Evolutionary conservation across 2,797 vertebrate species (phyloP), one percentile per base, ranked within the genome.

Genomic region (Pangasius larnaudii): DNA sequence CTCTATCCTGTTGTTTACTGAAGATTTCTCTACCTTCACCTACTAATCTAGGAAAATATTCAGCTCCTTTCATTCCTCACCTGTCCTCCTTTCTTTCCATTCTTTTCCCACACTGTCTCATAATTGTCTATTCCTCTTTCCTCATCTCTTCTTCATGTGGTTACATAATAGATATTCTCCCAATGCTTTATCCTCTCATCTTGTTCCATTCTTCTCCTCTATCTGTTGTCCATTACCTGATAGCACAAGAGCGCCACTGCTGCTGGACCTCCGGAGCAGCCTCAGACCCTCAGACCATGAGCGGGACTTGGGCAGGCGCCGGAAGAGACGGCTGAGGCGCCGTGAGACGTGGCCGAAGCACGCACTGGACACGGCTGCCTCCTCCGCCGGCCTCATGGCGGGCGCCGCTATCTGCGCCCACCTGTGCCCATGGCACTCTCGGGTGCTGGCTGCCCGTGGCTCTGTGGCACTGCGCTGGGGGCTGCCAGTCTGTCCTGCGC

Each of bases 321-420:
- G 91, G 87, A 99, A 97, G 91, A 98, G 93, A 86, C 96, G 95
- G 46, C 96, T 96, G 87, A 99, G 95, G 88, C 96, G 94, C 85
- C 96, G 95, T 0, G 97, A 95, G 51, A 98, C 90, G 0, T 96
- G 95, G n/a, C 97, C 95, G 2, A 98, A 99, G 92, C 98, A 99
- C 86, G 97, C 91, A 0, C 94, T 92, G 77, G 94, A 91, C 0
- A 90, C 94, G 5, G 86, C 95, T 1, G 63, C 94, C 83, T 93
- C 91, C 84, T 86, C 94, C 90, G 90, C 95, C 93, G 0, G 74
- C 88, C 94, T 95, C 96, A 86, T 89, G 59, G 77, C 90, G 80
- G 6, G 49, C 90, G 30, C 90, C 84, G 95, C 93, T 96, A 96
- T 94, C 96, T 96, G 94, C 89, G 93, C 90, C 93, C 91, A 42